Conservation (phyloP, 2,888 invertebrate genomes). For the Camponotus fellah region DNA sequence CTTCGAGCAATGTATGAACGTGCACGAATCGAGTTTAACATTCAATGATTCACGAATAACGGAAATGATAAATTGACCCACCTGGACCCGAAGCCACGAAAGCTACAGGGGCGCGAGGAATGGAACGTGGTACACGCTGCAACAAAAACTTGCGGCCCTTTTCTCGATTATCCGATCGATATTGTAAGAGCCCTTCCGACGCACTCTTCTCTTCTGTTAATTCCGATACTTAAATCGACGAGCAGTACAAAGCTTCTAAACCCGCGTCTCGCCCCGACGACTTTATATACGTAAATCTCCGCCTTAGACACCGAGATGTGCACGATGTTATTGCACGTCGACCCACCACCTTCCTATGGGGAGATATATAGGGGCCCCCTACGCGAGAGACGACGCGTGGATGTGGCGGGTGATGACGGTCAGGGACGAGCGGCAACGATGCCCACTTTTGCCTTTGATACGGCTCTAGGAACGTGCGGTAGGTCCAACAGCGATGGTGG, state of each 20-base stretch:
- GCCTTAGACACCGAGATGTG: slow-evolving; percentile 76
- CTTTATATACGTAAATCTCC: slow-evolving; percentile 85
- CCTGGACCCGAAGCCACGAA: slow-evolving; percentile 23
- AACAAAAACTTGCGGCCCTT: slow-evolving; percentile 21
- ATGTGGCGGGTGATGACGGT: slow-evolving; percentile 59
- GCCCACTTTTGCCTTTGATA: slow-evolving; percentile 73
- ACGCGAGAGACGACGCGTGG: slow-evolving; percentile 30
- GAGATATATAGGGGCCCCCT: slow-evolving; percentile 59
- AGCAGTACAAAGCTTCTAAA: slow-evolving; percentile 83
- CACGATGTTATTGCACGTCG: slow-evolving; percentile 52
- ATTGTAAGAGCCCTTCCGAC: neutral
- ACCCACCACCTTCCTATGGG: slow-evolving; percentile 77
- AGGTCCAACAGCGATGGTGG: slow-evolving; percentile 63
- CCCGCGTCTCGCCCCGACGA: slow-evolving; percentile 83
- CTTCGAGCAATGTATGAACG: neutral
- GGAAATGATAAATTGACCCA: slow-evolving; percentile 34
- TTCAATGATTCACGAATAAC: slow-evolving; percentile 17
- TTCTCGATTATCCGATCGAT: neutral
- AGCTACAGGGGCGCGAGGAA: neutral
- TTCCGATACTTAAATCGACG: slow-evolving; percentile 80
- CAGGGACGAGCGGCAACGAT: slow-evolving; percentile 50
- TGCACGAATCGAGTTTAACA: neutral
- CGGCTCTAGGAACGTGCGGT: slow-evolving; percentile 11
- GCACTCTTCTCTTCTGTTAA: slow-evolving; percentile 31
- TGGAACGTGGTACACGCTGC: neutral